These are phyloP conservation scores for Papilio polyxenes DNA, from an alignment of 1,140 invertebrate genomes.

Conservation along the genomic window DNA sequence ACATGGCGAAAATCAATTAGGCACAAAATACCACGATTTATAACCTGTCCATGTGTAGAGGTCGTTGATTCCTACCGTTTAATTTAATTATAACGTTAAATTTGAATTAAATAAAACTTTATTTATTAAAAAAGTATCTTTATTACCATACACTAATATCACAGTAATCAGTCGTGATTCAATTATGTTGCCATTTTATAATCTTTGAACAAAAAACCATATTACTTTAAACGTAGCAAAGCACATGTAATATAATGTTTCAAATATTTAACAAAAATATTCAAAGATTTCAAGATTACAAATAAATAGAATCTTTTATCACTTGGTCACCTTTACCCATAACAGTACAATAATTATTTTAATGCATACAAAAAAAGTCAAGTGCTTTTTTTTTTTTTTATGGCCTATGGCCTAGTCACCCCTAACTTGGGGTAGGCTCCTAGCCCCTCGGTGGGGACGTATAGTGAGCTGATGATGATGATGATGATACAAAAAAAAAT, in stretches of 20 bases:
- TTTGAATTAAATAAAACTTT: neutral
- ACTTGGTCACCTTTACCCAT: neutral
- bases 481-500: too few species aligned
- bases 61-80: too few species aligned
- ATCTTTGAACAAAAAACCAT: conserved; percentile 23
- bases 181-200: conserved; percentile 18
- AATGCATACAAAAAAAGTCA: too few species aligned
- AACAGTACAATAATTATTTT: neutral
- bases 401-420: too few species aligned
- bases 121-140: conserved; percentile 28
- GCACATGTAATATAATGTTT: conserved; percentile 16
- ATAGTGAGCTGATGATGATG: too few species aligned
- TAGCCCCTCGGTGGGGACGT: too few species aligned
- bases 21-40: too few species aligned
- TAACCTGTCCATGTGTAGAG: too few species aligned
- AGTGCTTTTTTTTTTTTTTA: too few species aligned
- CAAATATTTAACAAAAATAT: neutral
- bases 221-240: conserved; percentile 1
- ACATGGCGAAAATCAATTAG: too few species aligned
- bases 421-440: too few species aligned
- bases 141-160: conserved; percentile 57
- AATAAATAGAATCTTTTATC: conserved; percentile 6
- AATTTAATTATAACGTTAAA: too few species aligned
- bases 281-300: conserved; percentile 29
- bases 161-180: conserved; percentile 57